Conservation (phyloP, 1,140 invertebrate genomes). For the Kradibia gibbosae region DNA sequence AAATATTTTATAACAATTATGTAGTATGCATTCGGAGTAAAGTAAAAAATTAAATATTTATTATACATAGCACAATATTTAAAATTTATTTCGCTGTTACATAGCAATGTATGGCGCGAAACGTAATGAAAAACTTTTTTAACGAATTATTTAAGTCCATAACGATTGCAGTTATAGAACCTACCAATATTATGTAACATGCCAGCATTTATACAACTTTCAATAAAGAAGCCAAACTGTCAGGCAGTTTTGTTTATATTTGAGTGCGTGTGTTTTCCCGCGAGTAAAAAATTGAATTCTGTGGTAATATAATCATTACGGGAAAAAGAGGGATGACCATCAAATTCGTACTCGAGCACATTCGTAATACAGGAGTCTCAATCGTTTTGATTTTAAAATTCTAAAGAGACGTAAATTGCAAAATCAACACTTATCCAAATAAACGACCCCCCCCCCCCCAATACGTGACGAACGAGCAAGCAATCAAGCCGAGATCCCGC, state of each 20-base stretch:
- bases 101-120: no score
- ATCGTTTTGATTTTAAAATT: background rate
- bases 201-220: background rate
- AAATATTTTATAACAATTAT: background rate
- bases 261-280: background rate
- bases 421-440: background rate
- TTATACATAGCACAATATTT: no score
- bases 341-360: background rate
- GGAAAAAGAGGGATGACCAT: background rate
- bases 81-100: no score
- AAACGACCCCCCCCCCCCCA: background rate
- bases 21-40: no score
- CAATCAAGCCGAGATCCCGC: conserved; percentile 21
- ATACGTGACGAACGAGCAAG: background rate
- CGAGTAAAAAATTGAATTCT: background rate
- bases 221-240: background rate
- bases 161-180: no score
- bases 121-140: no score
- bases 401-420: background rate
- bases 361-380: background rate
- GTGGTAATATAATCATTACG: background rate
- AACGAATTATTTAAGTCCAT: no score
- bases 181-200: no score
- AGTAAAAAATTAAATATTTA: no score
- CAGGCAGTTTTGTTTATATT: no score